Conservation (phyloP, 2,797 vertebrate species). For the Vultur gryphus region DNA sequence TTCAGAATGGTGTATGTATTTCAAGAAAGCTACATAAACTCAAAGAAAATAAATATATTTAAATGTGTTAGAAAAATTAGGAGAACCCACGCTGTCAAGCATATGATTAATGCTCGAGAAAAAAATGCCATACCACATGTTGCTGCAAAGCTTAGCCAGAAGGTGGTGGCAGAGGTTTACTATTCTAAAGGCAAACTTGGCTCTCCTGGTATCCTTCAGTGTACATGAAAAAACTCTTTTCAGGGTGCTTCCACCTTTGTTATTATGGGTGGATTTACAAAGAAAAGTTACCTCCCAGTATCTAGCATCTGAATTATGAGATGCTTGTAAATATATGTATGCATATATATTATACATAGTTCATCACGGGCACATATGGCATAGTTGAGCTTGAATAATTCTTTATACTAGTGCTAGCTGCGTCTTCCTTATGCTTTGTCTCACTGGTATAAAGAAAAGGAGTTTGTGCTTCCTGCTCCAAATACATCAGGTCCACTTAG, state of each 20-base stretch:
- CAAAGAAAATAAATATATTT: neutral
- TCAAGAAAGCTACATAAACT: neutral
- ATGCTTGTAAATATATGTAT: neutral
- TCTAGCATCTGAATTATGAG: neutral
- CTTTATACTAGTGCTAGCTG: neutral
- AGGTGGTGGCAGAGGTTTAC: constrained; percentile 27
- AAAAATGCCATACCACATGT: rapidly evolving
- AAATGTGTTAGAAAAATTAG: neutral
- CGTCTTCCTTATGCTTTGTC: neutral
- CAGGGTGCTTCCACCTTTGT: neutral
- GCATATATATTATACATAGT: rapidly evolving
- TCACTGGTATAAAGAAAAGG: neutral
- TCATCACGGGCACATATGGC: neutral
- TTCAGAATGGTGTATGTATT: neutral
- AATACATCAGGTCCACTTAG: neutral
- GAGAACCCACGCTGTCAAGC: neutral
- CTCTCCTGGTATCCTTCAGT: neutral
- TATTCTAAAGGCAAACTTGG: neutral
- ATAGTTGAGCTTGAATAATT: neutral
- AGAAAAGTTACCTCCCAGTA: neutral
- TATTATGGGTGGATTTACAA: neutral
- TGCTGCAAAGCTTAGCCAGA: neutral
- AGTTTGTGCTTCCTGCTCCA: neutral
- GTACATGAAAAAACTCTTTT: rapidly evolving
- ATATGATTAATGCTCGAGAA: neutral